These are phyloP conservation scores for Omphaloscelis lunosa DNA, from an alignment of 2,888 invertebrate species.

Conservation along the genomic window DNA sequence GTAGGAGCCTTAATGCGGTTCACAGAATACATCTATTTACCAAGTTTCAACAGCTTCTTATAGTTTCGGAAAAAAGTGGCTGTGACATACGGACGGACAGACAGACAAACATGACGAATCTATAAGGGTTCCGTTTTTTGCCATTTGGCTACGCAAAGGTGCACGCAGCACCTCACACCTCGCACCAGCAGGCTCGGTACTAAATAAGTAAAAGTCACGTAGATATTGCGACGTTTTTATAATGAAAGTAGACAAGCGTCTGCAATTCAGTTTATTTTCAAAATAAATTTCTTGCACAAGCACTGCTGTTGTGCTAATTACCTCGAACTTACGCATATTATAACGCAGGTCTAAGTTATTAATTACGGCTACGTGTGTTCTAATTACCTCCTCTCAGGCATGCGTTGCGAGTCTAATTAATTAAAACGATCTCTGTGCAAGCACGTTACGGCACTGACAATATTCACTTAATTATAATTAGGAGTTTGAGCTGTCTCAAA, in stretches of 20 bases:
- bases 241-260: neutral
- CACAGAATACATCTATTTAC: too few relatives aligned
- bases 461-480: constrained; percentile 35
- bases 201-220: neutral
- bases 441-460: neutral
- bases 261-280: neutral
- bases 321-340: neutral
- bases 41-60: too few relatives aligned
- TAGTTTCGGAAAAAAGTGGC: too few relatives aligned
- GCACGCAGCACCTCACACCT: too few relatives aligned
- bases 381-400: constrained; percentile 16
- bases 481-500: constrained; percentile 4
- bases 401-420: constrained; percentile 14
- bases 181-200: too few relatives aligned
- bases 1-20: too few relatives aligned
- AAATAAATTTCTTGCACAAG: constrained; percentile 1
- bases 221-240: neutral
- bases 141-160: too few relatives aligned
- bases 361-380: neutral
- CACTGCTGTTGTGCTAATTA: constrained; percentile 1
- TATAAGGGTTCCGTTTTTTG: too few relatives aligned
- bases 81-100: too few relatives aligned
- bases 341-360: neutral
- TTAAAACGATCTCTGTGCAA: constrained; percentile 16
- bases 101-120: too few relatives aligned